These are phyloP conservation scores for Xiphorhynchus elegans DNA, from an alignment of 2,113 vertebrate species.

Conservation along the genomic window DNA sequence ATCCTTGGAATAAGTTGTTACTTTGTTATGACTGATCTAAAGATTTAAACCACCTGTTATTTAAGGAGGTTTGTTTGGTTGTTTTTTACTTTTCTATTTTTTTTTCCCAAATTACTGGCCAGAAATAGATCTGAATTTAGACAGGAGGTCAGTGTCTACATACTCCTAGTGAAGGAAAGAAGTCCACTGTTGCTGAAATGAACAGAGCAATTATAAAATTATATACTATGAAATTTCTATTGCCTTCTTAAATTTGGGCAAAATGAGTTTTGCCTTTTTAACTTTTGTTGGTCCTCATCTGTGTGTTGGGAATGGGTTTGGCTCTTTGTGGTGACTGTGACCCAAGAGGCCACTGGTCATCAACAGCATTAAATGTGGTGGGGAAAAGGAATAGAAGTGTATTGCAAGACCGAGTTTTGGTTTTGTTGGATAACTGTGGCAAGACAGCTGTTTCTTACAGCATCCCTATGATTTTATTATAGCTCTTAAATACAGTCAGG, in stretches of 20 bases:
- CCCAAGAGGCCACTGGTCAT: not conserved
- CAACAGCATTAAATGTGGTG: not conserved
- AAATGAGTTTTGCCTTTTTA: not conserved
- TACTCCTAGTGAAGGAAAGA: not conserved
- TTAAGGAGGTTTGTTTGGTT: not conserved
- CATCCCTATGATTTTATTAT: not conserved
- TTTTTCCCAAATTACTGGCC: accelerated
- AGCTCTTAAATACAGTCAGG: not conserved
- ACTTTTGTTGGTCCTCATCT: not conserved
- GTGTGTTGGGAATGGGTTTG: not conserved
- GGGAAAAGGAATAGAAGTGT: not conserved
- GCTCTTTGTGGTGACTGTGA: not conserved
- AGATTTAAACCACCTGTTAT: not conserved
- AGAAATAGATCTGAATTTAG: not conserved
- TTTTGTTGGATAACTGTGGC: not conserved
- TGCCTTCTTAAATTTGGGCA: not conserved
- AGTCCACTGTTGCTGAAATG: not conserved
- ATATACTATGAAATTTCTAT: not conserved
- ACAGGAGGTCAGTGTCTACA: not conserved
- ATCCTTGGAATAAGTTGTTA: not conserved
- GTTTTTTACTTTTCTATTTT: no score
- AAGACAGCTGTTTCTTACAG: not conserved
- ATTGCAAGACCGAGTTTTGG: not conserved
- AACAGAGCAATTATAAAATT: not conserved
- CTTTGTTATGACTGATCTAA: not conserved